Base-by-base conservation (phyloP, 2,888 invertebrate genomes). In the Ochropacha duplaris region DNA sequence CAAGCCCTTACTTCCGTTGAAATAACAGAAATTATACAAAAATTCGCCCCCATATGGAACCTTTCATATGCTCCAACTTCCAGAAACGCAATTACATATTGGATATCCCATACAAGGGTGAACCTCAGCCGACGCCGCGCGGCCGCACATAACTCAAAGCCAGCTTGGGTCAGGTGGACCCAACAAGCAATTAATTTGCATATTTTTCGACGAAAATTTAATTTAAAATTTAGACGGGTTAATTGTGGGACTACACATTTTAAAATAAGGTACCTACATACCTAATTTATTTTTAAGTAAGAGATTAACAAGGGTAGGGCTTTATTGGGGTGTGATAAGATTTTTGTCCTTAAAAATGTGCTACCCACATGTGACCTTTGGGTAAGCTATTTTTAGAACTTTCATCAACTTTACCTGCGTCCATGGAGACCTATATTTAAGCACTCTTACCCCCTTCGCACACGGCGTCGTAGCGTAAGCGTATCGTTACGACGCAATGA, bases 131-230 rank as follows among this genome's bases (percentile, higher is more conserved):
- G 22, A 34, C 54, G 44, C 44, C 44, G 22, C 31, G 56, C 3
- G 24, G 22, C 57, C 56, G 50, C 58, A 50, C 57, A 60, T 64
- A 55, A 64, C 61, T 64, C 61, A 60, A 57, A 59, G 52, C 22
- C 49, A 12, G n/a, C 16, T 11, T 12, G 55, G 70, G 59, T 66
- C 64, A 74, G 60, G 59, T 62, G 54, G 59, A 57, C 62, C 62
- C 56, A 22, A 28, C 57, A 57, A 61, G 61, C 64, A 62, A 66
- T 70, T 72, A 64, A 74, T 74, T 72, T 68, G 62, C 66, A 72
- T 72, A 68, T 74, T 74, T 73, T 72, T 67, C 69, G 67, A 58
- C 57, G 50, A 50, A 51, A 55, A 60, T 64, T 73, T 64, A 65
- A 72, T 73, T 73, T 57, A 58, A 64, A 71, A 68, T 65, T 69